Evolutionary conservation across 2,797 vertebrate species (phyloP).

Genomic region (Gymnoscopelus braueri): DNA sequence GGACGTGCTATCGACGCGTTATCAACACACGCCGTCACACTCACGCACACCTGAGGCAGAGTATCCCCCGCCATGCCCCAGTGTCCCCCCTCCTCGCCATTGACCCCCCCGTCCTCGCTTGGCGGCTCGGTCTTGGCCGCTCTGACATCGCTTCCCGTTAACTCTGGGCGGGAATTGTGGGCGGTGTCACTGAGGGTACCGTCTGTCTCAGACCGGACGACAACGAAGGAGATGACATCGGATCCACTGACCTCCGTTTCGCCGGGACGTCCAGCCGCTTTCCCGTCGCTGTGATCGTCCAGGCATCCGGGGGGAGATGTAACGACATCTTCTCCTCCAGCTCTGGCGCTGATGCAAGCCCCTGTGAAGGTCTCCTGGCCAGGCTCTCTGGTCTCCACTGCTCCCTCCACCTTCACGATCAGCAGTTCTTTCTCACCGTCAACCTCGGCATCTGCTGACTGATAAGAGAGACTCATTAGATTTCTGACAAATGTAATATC

Average conservation of each 20-base stretch:
- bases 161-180: constrained; percentile 17
- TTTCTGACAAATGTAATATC: too few relatives aligned
- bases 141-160: constrained; percentile 46
- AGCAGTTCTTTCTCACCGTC: constrained; percentile 47
- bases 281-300: not conserved
- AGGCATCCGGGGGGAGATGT: not conserved
- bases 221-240: constrained; percentile 54
- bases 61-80: not conserved
- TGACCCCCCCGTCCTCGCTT: not conserved
- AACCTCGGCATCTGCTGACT: constrained; percentile 46
- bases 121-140: constrained; percentile 17
- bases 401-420: constrained; percentile 71
- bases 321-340: not conserved
- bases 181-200: constrained; percentile 9
- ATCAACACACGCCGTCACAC: not conserved
- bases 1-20: not conserved
- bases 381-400: not conserved
- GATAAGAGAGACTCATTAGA: constrained; percentile 24
- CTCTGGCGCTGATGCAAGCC: not conserved
- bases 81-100: not conserved
- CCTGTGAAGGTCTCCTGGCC: constrained; percentile 8
- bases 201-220: constrained; percentile 46
- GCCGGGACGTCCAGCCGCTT: not conserved
- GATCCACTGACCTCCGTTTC: constrained; percentile 74
- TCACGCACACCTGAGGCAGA: constrained; percentile 18